phyloP scores from a whole-genome alignment of 2,888 invertebrate species.

The Oegoconia quadripuncta region DNA sequence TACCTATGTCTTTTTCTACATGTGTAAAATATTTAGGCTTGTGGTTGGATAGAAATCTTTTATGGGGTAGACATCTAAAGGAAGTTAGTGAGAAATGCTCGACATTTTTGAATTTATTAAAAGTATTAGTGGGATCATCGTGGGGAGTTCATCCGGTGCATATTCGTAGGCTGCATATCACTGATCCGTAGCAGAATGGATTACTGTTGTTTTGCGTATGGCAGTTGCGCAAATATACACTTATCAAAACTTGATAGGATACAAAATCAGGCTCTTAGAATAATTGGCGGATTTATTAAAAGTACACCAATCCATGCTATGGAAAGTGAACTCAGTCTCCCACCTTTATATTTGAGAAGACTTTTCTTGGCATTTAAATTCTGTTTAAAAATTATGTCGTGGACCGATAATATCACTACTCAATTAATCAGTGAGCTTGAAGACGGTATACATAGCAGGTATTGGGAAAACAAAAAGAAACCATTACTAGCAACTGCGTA shows the following conservation, averaged over 20 bases:
- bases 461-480: too few species aligned
- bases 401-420: too few species aligned
- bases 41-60: constrained; percentile 30
- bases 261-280: constrained; percentile 18
- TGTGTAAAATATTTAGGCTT: constrained; percentile 26
- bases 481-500: too few species aligned
- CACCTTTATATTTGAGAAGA: too few species aligned
- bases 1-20: neutral
- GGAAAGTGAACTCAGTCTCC: too few species aligned
- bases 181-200: constrained; percentile 24
- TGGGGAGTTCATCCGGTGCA: constrained; percentile 30
- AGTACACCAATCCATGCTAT: too few species aligned
- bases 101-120: constrained; percentile 26
- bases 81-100: constrained; percentile 15
- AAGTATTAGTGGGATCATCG: constrained; percentile 20
- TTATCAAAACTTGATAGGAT: constrained; percentile 18
- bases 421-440: too few species aligned
- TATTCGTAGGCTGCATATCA: constrained; percentile 22
- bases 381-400: too few species aligned
- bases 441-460: too few species aligned
- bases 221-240: constrained; percentile 12
- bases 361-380: too few species aligned
- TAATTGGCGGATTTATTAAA: constrained; percentile 20
- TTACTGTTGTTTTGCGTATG: constrained; percentile 17
- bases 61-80: constrained; percentile 28